Conservation (phyloP, 2,113 vertebrate genomes). For the Chionodraco myersi region DNA sequence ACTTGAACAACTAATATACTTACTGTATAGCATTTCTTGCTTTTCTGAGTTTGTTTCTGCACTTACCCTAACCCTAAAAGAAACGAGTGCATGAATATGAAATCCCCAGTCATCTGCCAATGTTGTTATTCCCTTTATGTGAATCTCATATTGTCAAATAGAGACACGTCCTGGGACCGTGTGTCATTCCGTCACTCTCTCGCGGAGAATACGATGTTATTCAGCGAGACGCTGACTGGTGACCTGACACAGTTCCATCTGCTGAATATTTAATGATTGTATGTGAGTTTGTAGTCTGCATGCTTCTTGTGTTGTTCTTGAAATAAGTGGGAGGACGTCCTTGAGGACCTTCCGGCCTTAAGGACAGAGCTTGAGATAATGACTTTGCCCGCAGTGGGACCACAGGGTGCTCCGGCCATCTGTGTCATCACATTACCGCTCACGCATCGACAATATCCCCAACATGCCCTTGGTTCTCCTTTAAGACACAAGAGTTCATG, state of each 20-base stretch:
- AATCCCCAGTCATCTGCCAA: not conserved
- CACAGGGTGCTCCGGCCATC: constrained; percentile 52
- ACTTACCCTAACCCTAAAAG: too few relatives aligned
- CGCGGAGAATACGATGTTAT: not conserved
- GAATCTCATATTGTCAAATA: not conserved
- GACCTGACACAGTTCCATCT: not conserved
- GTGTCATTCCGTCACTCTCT: not conserved
- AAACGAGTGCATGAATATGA: not conserved
- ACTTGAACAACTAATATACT: too few relatives aligned
- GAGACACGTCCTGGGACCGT: not conserved
- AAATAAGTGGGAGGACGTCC: constrained; percentile 6
- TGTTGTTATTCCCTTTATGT: not conserved
- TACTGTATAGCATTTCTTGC: too few relatives aligned
- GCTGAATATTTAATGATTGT: not conserved
- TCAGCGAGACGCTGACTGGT: not conserved
- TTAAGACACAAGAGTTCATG: not conserved
- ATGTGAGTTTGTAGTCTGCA: not conserved
- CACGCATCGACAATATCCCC: constrained; percentile 12
- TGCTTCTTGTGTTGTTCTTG: not conserved
- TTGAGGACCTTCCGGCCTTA: constrained; percentile 19
- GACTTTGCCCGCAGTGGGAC: constrained; percentile 38
- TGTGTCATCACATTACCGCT: constrained; percentile 50
- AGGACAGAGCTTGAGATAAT: constrained; percentile 21
- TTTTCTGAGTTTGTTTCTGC: too few relatives aligned
- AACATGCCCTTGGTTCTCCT: constrained; percentile 27